Evolutionary conservation across 1,140 invertebrate genomes (phyloP).

Genomic region (Drosophila simulans): DNA sequence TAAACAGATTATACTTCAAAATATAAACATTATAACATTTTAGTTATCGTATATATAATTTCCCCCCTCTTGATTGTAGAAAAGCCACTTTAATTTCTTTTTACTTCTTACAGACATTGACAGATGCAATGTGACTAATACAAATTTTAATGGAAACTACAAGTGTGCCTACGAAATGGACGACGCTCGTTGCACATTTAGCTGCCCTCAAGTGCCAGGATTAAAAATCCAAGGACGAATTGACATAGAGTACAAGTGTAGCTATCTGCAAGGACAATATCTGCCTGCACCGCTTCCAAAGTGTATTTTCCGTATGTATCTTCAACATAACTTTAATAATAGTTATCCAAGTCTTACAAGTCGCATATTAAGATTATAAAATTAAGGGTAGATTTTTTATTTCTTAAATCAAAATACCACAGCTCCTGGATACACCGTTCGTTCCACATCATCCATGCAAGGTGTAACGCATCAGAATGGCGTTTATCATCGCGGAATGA

Average conservation of each 20-base stretch:
- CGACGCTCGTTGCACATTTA: constrained; percentile 87
- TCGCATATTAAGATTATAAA: too few relatives aligned
- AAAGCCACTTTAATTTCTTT: too few relatives aligned
- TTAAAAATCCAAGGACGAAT: constrained; percentile 85
- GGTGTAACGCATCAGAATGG: constrained; percentile 32
- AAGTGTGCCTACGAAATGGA: constrained; percentile 88
- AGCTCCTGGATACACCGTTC: constrained; percentile 69
- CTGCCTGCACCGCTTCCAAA: constrained; percentile 89
- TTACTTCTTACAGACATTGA: constrained; percentile 41
- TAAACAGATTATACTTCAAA: background rate
- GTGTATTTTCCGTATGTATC: constrained; percentile 88
- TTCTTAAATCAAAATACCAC: background rate
- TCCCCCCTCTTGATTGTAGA: too few relatives aligned
- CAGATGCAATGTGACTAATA: constrained; percentile 71
- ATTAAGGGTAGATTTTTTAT: background rate
- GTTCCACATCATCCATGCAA: constrained; percentile 20
- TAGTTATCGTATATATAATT: background rate
- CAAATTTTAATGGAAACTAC: constrained; percentile 90
- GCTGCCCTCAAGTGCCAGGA: constrained; percentile 87
- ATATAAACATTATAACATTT: background rate
- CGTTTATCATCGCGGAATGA: constrained; percentile 38
- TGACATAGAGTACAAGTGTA: constrained; percentile 88
- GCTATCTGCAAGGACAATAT: constrained; percentile 89
- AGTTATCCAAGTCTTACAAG: background rate
- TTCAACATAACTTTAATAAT: background rate